Conservation (phyloP, 2,797 vertebrate genomes). For the Moxostoma hubbsi region DNA sequence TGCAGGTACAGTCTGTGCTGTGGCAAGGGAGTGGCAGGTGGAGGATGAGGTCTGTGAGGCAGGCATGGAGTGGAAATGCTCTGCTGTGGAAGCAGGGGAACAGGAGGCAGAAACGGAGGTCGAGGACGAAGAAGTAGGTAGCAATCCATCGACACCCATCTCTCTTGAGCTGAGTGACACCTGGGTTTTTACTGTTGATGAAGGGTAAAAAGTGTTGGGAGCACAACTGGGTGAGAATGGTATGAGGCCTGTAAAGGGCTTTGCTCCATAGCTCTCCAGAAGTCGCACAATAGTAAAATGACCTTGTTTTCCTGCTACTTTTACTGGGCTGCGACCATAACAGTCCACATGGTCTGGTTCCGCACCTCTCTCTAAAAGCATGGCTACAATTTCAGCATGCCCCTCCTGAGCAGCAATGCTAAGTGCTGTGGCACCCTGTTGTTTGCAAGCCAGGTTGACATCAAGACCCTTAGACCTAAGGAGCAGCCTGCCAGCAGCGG, state of each 20-base stretch:
- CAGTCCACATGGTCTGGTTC: constrained; percentile 77
- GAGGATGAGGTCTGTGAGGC: constrained; percentile 77
- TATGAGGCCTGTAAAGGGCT: constrained; percentile 69
- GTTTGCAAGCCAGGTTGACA: constrained; percentile 76
- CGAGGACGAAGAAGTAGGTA: constrained; percentile 65
- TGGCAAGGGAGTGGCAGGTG: constrained; percentile 80
- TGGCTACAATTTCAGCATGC: constrained; percentile 73
- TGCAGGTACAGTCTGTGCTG: constrained; percentile 78
- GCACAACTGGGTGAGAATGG: constrained; percentile 55
- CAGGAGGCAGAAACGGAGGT: constrained; percentile 69
- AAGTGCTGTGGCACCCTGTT: constrained; percentile 81
- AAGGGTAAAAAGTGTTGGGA: constrained; percentile 65
- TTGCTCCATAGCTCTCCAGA: constrained; percentile 77
- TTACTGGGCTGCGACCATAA: constrained; percentile 78
- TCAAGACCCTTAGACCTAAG: constrained; percentile 66
- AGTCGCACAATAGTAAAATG: constrained; percentile 75
- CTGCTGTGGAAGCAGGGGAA: constrained; percentile 78
- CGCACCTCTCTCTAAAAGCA: constrained; percentile 79
- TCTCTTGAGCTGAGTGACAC: constrained; percentile 59
- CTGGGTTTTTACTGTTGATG: constrained; percentile 59
- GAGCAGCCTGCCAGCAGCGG: constrained; percentile 68
- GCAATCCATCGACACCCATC: constrained; percentile 40
- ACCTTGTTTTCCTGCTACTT: constrained; percentile 78
- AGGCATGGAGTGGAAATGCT: constrained; percentile 76
- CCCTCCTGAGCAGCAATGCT: constrained; percentile 83